phyloP scores from a whole-genome alignment of 1,140 invertebrate species.

The Daktulosphaira vitifoliae region DNA sequence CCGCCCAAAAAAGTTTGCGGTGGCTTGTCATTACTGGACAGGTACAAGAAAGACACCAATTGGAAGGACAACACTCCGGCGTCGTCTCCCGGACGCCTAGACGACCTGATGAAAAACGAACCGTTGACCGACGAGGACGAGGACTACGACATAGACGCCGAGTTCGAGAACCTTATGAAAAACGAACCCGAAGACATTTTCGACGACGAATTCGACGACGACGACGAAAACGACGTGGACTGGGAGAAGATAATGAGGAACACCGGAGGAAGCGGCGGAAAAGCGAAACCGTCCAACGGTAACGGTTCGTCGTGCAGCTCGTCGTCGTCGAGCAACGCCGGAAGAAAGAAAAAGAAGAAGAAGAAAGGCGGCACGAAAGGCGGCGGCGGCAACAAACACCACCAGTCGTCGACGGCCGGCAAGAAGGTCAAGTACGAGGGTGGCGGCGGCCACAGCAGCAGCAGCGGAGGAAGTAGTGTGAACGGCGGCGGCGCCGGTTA shows the following conservation, averaged over 20 bases:
- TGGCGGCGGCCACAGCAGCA: not conserved
- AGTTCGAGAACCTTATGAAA: constrained; percentile 12
- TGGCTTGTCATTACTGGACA: constrained; percentile 4
- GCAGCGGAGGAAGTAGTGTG: no score
- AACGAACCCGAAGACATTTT: constrained; percentile 20
- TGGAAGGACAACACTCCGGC: not conserved
- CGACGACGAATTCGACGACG: constrained; percentile 10
- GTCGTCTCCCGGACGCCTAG: not conserved
- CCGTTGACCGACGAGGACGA: not conserved
- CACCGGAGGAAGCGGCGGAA: not conserved
- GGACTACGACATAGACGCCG: not conserved
- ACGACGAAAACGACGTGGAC: constrained; percentile 23
- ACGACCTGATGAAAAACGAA: not conserved
- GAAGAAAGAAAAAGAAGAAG: constrained; percentile 6
- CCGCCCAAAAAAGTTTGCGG: constrained; percentile 9
- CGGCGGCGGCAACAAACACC: not conserved
- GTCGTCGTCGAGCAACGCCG: not conserved
- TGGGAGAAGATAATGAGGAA: constrained; percentile 9
- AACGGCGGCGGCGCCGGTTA: not conserved
- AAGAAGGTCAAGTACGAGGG: constrained; percentile 12
- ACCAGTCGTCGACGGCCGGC: not conserved
- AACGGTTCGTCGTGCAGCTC: not conserved
- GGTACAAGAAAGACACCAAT: constrained; percentile 21
- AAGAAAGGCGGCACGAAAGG: not conserved
- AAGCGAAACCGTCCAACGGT: not conserved